Evolutionary conservation across 2,797 vertebrate genomes (phyloP), one percentile per base, ranked within the genome.

Genomic region (Florisuga fusca): DNA sequence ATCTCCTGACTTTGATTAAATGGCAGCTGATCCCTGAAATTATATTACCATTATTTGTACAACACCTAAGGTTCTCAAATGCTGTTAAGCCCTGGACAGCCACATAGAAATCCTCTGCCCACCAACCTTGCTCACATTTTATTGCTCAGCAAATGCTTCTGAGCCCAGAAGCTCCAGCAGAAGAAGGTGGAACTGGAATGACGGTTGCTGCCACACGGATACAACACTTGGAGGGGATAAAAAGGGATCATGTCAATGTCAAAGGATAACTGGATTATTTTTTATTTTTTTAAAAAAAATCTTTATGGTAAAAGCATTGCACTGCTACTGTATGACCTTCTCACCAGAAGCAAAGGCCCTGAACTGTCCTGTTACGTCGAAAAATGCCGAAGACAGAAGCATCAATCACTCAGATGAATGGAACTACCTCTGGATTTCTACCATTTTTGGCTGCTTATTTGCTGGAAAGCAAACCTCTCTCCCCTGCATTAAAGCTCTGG

Each of bases 1-100:
- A 8, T 20, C 67, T 82, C 78, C 79, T 63, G 91, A 91, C 46
- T 0, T 25, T 62, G 93, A 94, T 87, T 87, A 94, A 97, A 94
- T 27, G 76, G 94, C 89, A 94, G 85, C 77, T 58, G 71, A 89
- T 90, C 77, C 88, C 68, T 64, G 41, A 82, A 86, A 96, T 87
- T 50, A 7, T 10, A 75, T 93, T 88, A 82, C 17, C 61, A 16
- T 22, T 92, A 73, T 76, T 46, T 67, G 87, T 20, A 61, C 45
- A 61, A 88, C 94, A 95, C 93, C 93, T 92, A 36, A 62, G 34
- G 62, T 15, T 88, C 66, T 81, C 91, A 66, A 84, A 69, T 12
- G 38, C 75, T 91, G 62, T 66, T 69, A 68, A 15, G 43, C 15
- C 13, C 62, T 59, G 38, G 58, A n/a, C 38, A 89, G 82, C 48